phyloP scores from a whole-genome alignment of 2,113 vertebrate species.

The Hydrolagus affinis region DNA sequence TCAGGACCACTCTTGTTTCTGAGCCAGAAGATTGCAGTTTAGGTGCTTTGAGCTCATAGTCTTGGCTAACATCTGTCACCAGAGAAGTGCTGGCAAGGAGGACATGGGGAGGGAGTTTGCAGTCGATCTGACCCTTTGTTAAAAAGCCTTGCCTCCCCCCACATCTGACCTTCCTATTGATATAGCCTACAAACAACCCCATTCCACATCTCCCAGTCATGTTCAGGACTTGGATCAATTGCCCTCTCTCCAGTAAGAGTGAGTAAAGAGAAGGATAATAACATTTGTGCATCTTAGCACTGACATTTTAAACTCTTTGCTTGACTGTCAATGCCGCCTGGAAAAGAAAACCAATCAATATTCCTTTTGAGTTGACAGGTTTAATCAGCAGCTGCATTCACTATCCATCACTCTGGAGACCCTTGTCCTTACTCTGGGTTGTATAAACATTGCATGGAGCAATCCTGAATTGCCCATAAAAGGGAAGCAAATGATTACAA shows the following conservation, averaged over 20 bases:
- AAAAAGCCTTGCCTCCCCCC: too few relatives aligned
- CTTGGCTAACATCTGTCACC: too few relatives aligned
- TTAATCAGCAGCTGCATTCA: slow-evolving; percentile 16
- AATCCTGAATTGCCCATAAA: not conserved
- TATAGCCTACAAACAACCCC: not conserved
- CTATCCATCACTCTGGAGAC: not conserved
- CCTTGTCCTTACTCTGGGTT: not conserved
- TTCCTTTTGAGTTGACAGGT: slow-evolving; percentile 8
- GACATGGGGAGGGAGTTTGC: too few relatives aligned
- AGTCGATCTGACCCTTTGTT: too few relatives aligned
- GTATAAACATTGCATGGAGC: not conserved
- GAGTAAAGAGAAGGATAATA: too few relatives aligned
- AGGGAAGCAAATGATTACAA: not conserved
- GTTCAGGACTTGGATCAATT: not conserved
- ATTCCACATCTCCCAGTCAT: too few relatives aligned
- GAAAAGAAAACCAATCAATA: slow-evolving; percentile 2
- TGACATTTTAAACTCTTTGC: slow-evolving; percentile 19
- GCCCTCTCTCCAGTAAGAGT: not conserved
- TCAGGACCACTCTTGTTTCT: too few relatives aligned
- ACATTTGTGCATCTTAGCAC: not conserved
- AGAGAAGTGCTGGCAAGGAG: too few relatives aligned
- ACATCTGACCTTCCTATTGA: too few relatives aligned
- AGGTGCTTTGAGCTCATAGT: too few relatives aligned
- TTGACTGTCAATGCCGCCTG: slow-evolving; percentile 4
- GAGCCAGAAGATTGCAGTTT: too few relatives aligned